Percentiles rank a stretch among this genome's conserved stretches.
Conservation (phyloP, 2,113 vertebrate species). For the Chaetodon auriga region DNA sequence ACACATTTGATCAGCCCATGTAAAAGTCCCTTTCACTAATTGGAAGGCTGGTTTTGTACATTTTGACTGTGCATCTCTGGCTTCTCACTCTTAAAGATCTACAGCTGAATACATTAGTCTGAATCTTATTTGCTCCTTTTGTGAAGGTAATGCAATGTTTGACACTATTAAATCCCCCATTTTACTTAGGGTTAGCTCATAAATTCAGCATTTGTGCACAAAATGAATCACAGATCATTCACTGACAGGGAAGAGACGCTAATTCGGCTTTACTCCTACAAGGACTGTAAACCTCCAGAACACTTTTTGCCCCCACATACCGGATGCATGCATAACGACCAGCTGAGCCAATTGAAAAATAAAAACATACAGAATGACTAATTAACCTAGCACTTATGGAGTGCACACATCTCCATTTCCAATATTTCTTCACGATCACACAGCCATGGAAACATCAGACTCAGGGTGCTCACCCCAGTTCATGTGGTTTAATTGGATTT, state of each 20-base stretch:
- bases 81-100: not conserved
- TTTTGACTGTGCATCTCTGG: not conserved
- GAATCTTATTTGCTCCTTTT: slow-evolving; percentile 20
- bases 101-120: slow-evolving; percentile 15
- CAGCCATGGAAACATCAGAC: not conserved
- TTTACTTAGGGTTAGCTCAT: slow-evolving; percentile 4
- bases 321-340: not conserved
- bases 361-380: not conserved
- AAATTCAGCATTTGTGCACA: slow-evolving; percentile 18
- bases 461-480: too few species aligned
- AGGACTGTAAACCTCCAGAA: not conserved
- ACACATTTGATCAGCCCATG: slow-evolving; percentile 12
- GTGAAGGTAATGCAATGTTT: slow-evolving; percentile 32
- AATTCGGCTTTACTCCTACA: slow-evolving; percentile 18
- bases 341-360: not conserved
- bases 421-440: not conserved
- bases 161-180: slow-evolving; percentile 25
- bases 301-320: not conserved
- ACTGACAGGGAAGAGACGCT: not conserved
- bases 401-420: not conserved
- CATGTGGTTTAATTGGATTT: not conserved
- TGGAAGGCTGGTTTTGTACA: slow-evolving; percentile 2
- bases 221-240: not conserved
- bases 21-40: not conserved
- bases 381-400: not conserved